Evolutionary conservation across 2,113 vertebrate species (phyloP), one percentile per base, ranked within the genome.

Genomic region (Mugil cephalus): DNA sequence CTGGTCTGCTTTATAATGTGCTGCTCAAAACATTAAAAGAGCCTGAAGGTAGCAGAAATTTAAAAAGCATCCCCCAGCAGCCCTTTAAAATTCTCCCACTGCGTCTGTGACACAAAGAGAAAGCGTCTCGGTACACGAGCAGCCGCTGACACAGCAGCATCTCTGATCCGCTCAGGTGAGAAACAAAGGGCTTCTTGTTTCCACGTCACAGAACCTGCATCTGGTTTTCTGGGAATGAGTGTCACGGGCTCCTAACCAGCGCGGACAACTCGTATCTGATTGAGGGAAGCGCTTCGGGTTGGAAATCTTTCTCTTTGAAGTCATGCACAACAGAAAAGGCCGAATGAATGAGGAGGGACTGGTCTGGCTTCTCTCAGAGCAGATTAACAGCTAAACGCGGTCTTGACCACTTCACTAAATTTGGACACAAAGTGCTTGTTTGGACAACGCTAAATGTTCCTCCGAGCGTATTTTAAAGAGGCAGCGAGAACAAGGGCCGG

Each of bases 111-210:
- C 53, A 47, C 34, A 40, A 50, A 47, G 43, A 30, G 24, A 39
- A 58, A 45, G 24, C 0, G 11, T 30, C 1, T 2, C 9, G 4
- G 30, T 0, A 7, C 42, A n/a, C 66, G 39, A 35, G 34, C 34
- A 48, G 18, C 0, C 14, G 35, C 34, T 46, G 30, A 17, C 50
- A 62, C 43, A 61, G n/a, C 35, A 15, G 0, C 1, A 7, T 40
- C 17, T 68, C 36, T 54, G 3, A 40, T 24, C 12, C 9, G 12
- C 7, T 61, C 18, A 55, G 55, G 51, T 82, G 35, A 15, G 14
- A 15, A 78, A 86, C 80, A 84, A 75, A 81, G 70, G 19, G 4
- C 34, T 38, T 10, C 17, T 79, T 87, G 81, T 87, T 87, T 65
- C 30, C 4, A 9, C 1, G 3, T 15, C 50, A 43, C 38, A 42